phyloP scores from a whole-genome alignment of 1,140 invertebrate genomes.

The Latrodectus geometricus region DNA sequence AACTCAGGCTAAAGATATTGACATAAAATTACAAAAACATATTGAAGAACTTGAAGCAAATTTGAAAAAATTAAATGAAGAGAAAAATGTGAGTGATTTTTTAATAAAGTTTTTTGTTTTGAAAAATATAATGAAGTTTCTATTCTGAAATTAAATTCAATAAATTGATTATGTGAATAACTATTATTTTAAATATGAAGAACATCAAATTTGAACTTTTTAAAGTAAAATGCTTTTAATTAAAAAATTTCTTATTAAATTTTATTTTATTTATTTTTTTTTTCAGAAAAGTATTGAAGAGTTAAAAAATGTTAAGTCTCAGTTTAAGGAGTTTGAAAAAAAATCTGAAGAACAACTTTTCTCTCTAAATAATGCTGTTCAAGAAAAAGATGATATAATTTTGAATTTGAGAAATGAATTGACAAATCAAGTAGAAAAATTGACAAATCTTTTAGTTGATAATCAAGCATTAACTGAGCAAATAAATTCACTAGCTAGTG shows the following conservation, averaged over 20 bases:
- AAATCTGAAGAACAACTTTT: background rate
- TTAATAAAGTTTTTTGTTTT: too few relatives aligned
- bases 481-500: background rate
- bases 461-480: conserved; percentile 43
- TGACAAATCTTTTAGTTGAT: conserved; percentile 20
- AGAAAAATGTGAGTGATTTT: conserved; percentile 22
- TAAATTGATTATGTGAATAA: too few relatives aligned
- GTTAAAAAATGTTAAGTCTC: background rate
- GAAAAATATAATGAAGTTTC: too few relatives aligned
- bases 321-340: background rate
- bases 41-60: conserved; percentile 3
- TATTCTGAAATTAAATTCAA: too few relatives aligned
- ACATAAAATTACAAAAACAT: background rate
- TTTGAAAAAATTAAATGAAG: background rate
- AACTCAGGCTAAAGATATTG: background rate
- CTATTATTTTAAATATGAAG: too few relatives aligned
- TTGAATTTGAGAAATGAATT: conserved; percentile 30
- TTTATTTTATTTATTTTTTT: background rate
- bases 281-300: conserved; percentile 19
- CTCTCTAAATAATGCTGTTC: conserved; percentile 12
- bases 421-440: conserved; percentile 24
- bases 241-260: too few relatives aligned
- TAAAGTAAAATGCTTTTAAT: too few relatives aligned
- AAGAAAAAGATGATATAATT: conserved; percentile 47
- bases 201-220: too few relatives aligned